Evolutionary conservation across 2,113 vertebrate genomes (phyloP), one percentile per base, ranked within the genome.

Genomic region (Rhea americana): DNA sequence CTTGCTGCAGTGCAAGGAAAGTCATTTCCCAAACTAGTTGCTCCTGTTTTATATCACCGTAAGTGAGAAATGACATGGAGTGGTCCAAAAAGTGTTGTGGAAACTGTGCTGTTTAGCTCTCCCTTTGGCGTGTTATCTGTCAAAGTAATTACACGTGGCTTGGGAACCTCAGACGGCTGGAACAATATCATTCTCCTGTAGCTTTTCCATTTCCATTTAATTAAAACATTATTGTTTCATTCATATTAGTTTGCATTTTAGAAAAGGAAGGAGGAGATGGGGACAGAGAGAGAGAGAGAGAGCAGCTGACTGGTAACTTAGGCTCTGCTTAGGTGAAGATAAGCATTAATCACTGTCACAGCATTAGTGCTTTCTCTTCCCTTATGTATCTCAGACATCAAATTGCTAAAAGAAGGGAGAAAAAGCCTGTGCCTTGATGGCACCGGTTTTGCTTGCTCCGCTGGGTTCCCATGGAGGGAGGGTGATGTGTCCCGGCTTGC

Each of bases 181-280:
- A 84, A 73, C 72, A 63, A 4, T 26, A 50, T n/a, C 41, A 16
- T 37, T 74, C 71, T 86, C 67, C 85, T 76, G 70, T 25, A 88
- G 86, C 66, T 91, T 71, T 89, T 82, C 72, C 62, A 9, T 83
- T 94, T 84, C 74, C 94, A 71, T 72, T 82, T 95, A 81, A 97
- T 96, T 89, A 93, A 92, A 96, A 89, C 2, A 13, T 93, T 95
- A 91, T 92, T 92, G 79, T 95, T 95, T 61, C 87, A 24, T 81
- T 76, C 20, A 13, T 4, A 56, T 61, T 50, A 47, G 74, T 87
- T 80, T 85, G 94, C 86, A 85, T 84, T 93, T 88, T 87, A 86
- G 82, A 74, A 51, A 63, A 53, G 51, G 50, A 47, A 32, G 32
- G 53, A 56, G 66, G 56, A 76, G 67, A 61, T n/a, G 19, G 55